Evolutionary conservation across 2,113 vertebrate genomes (phyloP).

Genomic region (Macaca fascicularis): T2T-MFA8v1.1 NC_088375.1:18906001-18906500

Average conservation of each 20-base stretch:
- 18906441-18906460: neutral
- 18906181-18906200: neutral
- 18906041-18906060: accelerated
- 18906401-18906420: accelerated
- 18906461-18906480: neutral
- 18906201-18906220: neutral
- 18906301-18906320: accelerated
- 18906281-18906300: neutral
- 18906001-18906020: no score
- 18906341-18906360: neutral
- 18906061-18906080: neutral
- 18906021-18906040: neutral
- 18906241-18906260: neutral
- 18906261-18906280: no score
- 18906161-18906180: neutral
- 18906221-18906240: neutral
- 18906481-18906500: neutral
- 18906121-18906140: accelerated
- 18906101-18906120: neutral
- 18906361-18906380: neutral
- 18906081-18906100: neutral
- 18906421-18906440: accelerated
- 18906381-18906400: accelerated
- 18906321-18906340: neutral
- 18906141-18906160: neutral